A percentile compares a stretch with the other conserved stretches of the same genome.
These are phyloP conservation scores for Hirtodrosophila cameraria DNA, from an alignment of 2,888 invertebrate species.

Conservation along the genomic window DNA sequence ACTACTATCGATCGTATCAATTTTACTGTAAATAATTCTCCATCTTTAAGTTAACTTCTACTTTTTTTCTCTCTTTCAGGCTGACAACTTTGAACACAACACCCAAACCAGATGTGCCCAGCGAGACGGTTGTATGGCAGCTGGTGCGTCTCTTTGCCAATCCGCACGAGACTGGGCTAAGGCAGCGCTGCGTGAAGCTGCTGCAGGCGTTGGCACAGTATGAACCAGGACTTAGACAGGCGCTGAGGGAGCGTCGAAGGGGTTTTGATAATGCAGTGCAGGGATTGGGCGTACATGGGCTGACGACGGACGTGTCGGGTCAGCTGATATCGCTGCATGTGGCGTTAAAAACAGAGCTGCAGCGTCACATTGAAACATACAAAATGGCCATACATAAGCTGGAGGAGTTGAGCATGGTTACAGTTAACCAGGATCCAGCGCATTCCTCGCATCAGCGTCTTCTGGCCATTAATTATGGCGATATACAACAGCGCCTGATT, in stretches of 20 bases:
- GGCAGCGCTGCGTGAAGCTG: conserved; percentile 87
- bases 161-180: conserved; percentile 86
- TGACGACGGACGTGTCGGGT: conserved; percentile 88
- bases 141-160: conserved; percentile 90
- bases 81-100: conserved; percentile 81
- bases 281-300: conserved; percentile 93
- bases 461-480: conserved; percentile 91
- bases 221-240: conserved; percentile 88
- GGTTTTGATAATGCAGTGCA: conserved; percentile 94
- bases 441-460: conserved; percentile 95
- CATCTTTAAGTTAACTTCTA: too few relatives aligned
- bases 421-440: conserved; percentile 89
- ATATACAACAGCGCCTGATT: conserved; percentile 94
- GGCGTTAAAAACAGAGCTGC: conserved; percentile 92
- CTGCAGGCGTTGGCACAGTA: conserved; percentile 87
- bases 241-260: conserved; percentile 88
- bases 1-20: background rate
- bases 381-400: conserved; percentile 94
- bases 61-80: conserved; percentile 70
- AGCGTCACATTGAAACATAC: conserved; percentile 93
- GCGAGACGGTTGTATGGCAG: conserved; percentile 93
- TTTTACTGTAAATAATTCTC: too few relatives aligned
- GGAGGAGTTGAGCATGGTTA: conserved; percentile 88
- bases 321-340: conserved; percentile 91
- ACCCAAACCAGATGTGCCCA: conserved; percentile 88